phyloP scores from a whole-genome alignment of 2,113 vertebrate genomes.

The Puntigrus tetrazona region DNA sequence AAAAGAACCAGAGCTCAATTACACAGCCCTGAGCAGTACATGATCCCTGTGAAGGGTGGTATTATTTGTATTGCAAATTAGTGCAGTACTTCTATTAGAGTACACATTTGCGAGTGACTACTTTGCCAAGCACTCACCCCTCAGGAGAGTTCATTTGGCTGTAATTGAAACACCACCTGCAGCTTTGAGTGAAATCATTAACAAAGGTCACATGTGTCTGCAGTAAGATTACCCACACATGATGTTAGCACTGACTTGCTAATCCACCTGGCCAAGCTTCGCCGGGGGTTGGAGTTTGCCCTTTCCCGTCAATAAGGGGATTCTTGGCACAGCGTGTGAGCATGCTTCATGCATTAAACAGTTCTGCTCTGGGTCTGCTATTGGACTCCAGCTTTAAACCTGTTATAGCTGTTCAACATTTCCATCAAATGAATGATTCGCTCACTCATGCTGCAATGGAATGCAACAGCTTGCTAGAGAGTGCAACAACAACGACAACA shows the following conservation, averaged over 20 bases:
- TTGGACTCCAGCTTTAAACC: constrained; percentile 45
- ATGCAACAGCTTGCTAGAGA: constrained; percentile 13
- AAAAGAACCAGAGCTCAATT: constrained; percentile 31
- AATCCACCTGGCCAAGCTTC: constrained; percentile 68
- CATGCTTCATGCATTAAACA: constrained; percentile 57
- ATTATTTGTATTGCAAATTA: constrained; percentile 42
- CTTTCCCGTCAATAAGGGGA: constrained; percentile 61
- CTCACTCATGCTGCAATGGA: not conserved
- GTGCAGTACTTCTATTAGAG: constrained; percentile 29
- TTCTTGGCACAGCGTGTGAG: constrained; percentile 29
- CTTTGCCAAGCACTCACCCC: constrained; percentile 18
- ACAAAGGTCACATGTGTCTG: constrained; percentile 72
- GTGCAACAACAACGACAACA: constrained; percentile 3
- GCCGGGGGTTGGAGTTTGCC: constrained; percentile 57
- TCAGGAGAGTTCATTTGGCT: constrained; percentile 49
- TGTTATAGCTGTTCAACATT: constrained; percentile 36
- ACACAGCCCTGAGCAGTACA: constrained; percentile 36
- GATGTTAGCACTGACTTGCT: constrained; percentile 72
- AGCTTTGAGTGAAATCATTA: constrained; percentile 71
- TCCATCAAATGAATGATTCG: constrained; percentile 18
- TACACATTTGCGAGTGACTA: constrained; percentile 13
- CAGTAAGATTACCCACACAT: constrained; percentile 71
- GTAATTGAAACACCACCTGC: constrained; percentile 67
- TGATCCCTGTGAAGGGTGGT: constrained; percentile 19
- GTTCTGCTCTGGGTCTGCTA: constrained; percentile 54